Base-by-base conservation (phyloP, 2,113 vertebrate species). In the Anoura caudifer region DNA sequence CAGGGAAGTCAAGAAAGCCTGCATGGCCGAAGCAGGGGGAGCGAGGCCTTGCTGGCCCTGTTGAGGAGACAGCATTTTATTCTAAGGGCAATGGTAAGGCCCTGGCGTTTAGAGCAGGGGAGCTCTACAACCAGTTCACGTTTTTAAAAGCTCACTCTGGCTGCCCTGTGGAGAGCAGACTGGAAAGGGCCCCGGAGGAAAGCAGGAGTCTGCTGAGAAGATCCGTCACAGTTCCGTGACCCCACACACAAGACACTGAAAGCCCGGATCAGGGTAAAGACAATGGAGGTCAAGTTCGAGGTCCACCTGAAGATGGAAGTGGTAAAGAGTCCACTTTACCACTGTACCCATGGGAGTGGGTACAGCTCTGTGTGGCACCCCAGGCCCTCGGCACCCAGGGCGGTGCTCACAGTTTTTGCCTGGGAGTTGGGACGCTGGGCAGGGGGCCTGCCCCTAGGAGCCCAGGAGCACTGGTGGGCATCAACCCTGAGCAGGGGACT, bases 141-240 rank as follows among this genome's bases (percentile, higher is more conserved):
- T 38, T n/a, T 83, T 72, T 22, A 61, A 47, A 86, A 87, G 47
- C 61, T 89, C 69, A 47, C n/a, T 45, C 33, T 38, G 24, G 54
- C 63, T 73, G 43, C 36, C 0, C 3, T 17, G 26, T 56, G 41
- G 26, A 26, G 73, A 31, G 9, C 15, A 31, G 16, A 43, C 19
- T 20, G 26, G 41, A 28, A 26, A 90, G 16, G 36, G 41, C 22
- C 1, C 1, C 2, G 36, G 24, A 24, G 36, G 33, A 36, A 28
- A 87, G 61, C 31, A 36, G 19, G 33, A 41, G 56, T 19, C n/a
- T 15, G 31, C 72, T 31, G 10, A 45, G 41, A 47, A 31, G 41
- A 28, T 0, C 0, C n/a, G n/a, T n/a, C n/a, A n/a, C n/a, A n/a
- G 3, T 33, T 4, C 59, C 3, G 0, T 16, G 59, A 65, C 14